phyloP scores from a whole-genome alignment of 2,113 vertebrate genomes.

The Axis porcinus region DNA sequence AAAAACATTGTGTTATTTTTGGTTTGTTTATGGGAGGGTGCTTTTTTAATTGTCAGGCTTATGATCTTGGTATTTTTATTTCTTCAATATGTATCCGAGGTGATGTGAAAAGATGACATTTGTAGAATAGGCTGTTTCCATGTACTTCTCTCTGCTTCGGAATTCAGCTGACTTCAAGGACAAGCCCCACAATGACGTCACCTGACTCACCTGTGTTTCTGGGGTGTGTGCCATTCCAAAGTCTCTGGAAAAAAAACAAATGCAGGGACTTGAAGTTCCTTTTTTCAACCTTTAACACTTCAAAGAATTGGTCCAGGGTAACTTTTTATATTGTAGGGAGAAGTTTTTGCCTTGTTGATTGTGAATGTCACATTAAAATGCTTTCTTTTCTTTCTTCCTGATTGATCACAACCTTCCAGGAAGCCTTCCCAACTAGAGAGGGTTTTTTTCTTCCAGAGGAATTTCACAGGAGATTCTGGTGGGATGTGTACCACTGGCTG shows the following conservation, averaged over 20 bases:
- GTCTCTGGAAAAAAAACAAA: background rate
- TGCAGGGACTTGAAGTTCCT: background rate
- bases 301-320: background rate
- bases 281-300: background rate
- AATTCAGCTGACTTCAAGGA: background rate
- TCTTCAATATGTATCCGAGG: conserved; percentile 50
- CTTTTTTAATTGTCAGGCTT: conserved; percentile 61
- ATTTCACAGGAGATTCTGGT: background rate
- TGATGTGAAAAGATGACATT: conserved; percentile 78
- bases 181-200: background rate
- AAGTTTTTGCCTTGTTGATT: background rate
- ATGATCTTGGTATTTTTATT: conserved; percentile 65
- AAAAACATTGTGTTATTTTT: conserved; percentile 30
- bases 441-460: background rate
- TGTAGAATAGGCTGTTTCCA: background rate
- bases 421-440: background rate
- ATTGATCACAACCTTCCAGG: background rate
- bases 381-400: conserved; percentile 9
- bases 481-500: background rate
- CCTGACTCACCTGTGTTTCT: background rate
- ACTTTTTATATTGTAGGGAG: background rate
- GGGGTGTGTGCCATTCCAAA: background rate
- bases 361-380: background rate
- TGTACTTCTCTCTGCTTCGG: background rate
- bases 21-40: conserved; percentile 55